Evolutionary conservation across 2,888 invertebrate genomes (phyloP).

Genomic region (Heliconius erato): DNA sequence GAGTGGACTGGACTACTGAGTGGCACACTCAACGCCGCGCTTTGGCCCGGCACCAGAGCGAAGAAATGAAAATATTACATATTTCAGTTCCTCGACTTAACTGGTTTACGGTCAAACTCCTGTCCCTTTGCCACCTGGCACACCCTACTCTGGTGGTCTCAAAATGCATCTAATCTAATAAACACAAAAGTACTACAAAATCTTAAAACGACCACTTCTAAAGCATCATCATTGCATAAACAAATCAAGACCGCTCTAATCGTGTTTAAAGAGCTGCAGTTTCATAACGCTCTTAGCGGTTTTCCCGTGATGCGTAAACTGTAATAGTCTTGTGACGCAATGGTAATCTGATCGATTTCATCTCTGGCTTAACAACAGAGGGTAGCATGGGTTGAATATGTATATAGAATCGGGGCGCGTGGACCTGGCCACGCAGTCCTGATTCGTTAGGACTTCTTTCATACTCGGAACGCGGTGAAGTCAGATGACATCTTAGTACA

Average conservation of each 20-base stretch:
- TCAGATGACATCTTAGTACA: too few species aligned
- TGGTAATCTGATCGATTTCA: background rate
- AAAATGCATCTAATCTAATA: background rate
- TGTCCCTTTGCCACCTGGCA: background rate
- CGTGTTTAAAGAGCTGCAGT: constrained; percentile 13
- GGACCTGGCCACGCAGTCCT: too few species aligned
- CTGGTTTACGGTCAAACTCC: background rate
- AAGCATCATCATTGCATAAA: constrained; percentile 4
- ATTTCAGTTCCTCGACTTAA: too few species aligned
- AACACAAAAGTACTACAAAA: background rate
- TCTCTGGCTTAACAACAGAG: too few species aligned
- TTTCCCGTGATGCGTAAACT: constrained; percentile 22
- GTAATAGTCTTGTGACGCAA: constrained; percentile 1
- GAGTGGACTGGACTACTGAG: too few species aligned
- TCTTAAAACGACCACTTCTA: background rate
- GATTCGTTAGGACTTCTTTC: too few species aligned
- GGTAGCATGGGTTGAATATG: background rate
- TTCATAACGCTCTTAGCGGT: constrained; percentile 24
- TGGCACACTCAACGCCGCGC: background rate
- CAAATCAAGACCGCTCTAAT: constrained; percentile 5
- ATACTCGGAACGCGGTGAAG: too few species aligned
- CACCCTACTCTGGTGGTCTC: background rate
- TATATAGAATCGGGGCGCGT: too few species aligned
- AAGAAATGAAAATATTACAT: background rate
- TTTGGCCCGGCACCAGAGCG: background rate